These are phyloP conservation scores for Hyposmocoma kahamanoa DNA, from an alignment of 1,140 invertebrate species.

Conservation along the genomic window DNA sequence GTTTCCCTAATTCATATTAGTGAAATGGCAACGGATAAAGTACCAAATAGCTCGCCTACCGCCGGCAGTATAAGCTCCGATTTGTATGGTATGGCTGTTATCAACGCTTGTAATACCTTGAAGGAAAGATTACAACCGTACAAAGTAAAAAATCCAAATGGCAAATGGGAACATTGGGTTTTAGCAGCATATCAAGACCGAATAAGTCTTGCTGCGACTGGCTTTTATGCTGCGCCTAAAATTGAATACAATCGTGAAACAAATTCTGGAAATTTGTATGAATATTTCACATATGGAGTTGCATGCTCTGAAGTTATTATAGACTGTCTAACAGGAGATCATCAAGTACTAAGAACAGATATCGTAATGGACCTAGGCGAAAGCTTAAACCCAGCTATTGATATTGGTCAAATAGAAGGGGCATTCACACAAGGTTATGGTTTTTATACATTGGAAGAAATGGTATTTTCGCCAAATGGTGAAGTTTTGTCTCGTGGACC, in stretches of 20 bases:
- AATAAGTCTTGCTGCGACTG: slow-evolving; percentile 76
- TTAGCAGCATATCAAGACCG: slow-evolving; percentile 75
- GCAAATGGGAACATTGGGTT: slow-evolving; percentile 79
- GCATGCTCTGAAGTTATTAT: slow-evolving; percentile 75
- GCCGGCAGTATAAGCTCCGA: slow-evolving; percentile 81
- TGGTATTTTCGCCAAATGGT: slow-evolving; percentile 75
- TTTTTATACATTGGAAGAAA: slow-evolving; percentile 78
- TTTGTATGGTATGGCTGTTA: slow-evolving; percentile 81
- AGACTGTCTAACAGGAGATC: slow-evolving; percentile 76
- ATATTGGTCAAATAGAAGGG: slow-evolving; percentile 83
- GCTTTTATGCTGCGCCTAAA: slow-evolving; percentile 73
- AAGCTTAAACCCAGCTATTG: slow-evolving; percentile 81
- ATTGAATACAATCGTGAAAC: slow-evolving; percentile 70
- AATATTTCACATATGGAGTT: slow-evolving; percentile 75
- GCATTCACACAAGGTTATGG: slow-evolving; percentile 81
- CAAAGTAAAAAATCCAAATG: slow-evolving; percentile 70
- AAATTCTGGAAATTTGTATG: slow-evolving; percentile 61
- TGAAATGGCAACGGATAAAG: slow-evolving; percentile 80
- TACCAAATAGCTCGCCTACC: slow-evolving; percentile 80
- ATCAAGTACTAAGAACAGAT: slow-evolving; percentile 78
- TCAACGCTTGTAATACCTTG: slow-evolving; percentile 76
- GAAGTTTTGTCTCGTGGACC: slow-evolving; percentile 76
- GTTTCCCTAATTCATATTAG: slow-evolving; percentile 76
- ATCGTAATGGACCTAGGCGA: slow-evolving; percentile 83
- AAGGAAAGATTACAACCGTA: slow-evolving; percentile 74